Conservation (phyloP, 2,888 invertebrate genomes). For the Chaitophorus viminalis region DNA sequence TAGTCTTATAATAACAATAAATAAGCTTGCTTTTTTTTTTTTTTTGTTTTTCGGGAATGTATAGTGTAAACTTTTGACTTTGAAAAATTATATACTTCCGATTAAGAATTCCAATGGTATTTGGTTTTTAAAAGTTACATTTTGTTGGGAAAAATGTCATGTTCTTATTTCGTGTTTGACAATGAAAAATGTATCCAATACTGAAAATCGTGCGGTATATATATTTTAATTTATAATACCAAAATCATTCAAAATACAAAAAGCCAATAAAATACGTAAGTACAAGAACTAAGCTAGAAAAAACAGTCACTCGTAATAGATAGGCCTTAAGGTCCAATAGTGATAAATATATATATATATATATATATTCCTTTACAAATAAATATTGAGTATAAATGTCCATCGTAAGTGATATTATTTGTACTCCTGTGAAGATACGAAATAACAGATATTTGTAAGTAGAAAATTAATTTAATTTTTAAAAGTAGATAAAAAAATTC, state of each 20-base stretch:
- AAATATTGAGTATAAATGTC: neutral
- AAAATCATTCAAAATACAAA: conserved; percentile 24
- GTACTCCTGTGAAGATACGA: too few relatives aligned
- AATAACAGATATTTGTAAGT: too few relatives aligned
- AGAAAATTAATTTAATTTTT: too few relatives aligned
- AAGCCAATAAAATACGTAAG: neutral
- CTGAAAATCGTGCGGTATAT: neutral
- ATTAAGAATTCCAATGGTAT: conserved; percentile 3
- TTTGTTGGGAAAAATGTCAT: conserved; percentile 24
- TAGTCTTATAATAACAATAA: too few relatives aligned
- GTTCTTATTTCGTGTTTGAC: conserved; percentile 15
- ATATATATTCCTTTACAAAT: too few relatives aligned
- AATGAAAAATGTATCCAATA: conserved; percentile 23
- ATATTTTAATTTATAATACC: neutral
- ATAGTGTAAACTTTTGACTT: neutral
- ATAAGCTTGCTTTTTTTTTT: neutral
- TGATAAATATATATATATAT: neutral
- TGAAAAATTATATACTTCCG: conserved; percentile 44
- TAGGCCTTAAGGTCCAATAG: neutral
- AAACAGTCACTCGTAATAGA: neutral
- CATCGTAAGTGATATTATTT: too few relatives aligned
- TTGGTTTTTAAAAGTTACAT: conserved; percentile 25
- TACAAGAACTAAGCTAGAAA: neutral
- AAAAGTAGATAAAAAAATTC: too few relatives aligned
- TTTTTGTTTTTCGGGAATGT: neutral